Base-by-base conservation (phyloP, 30 jellyfish, hydroid and myxozoan genomes). In the Catostylus mosaicus region DNA sequence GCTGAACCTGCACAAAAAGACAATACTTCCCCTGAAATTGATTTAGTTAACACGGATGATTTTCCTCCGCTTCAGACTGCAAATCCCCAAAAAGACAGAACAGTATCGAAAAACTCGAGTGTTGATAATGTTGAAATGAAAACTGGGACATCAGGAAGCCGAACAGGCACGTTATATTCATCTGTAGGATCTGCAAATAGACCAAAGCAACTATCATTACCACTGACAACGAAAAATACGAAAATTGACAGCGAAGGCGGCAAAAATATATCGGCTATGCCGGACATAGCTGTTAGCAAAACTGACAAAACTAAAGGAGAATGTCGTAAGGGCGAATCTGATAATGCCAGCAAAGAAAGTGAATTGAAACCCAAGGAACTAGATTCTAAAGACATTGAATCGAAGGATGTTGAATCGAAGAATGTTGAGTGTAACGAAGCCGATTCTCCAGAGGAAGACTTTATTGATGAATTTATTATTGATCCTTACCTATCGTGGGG, bases 401-500 rank as follows among this genome's bases (percentile, higher is more conserved):
- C n/a, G 26, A 57, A 20, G 27, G 75, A 74, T 14, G 4, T 34
- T 27, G 85, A 22, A 9, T 14, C 4, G 6, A 67, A 19, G 20
- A 29, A 12, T 31, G n/a, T 26, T 2, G 34, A 69, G 22, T 24
- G 22, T 1, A 61, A 18, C 29, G 78, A 67, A 19, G 19, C 19
- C 63, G 78, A 37, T 6, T 72, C 83, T 22, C 61, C 66, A 47
- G 30, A 51, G n/a, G 83, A 72, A 0, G 71, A 72, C 32, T 32
- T 43, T 0, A 20, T 76, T n/a, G 88, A 76, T 26, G 88, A 76
- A 12, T 76, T 76, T 27, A 34, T 76, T 59, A 78, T 76, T 16
- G 88, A 76, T 26, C 88, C 88, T 2, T 37, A 76, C 69, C 30
- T 76, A 19, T 76, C 88, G 2, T 76, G 88, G 88, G 88, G 88